Percentiles rank a stretch among this genome's conserved stretches.
These are phyloP conservation scores for Biston stratarius DNA, from an alignment of 2,888 invertebrate genomes.

Conservation along the genomic window DNA sequence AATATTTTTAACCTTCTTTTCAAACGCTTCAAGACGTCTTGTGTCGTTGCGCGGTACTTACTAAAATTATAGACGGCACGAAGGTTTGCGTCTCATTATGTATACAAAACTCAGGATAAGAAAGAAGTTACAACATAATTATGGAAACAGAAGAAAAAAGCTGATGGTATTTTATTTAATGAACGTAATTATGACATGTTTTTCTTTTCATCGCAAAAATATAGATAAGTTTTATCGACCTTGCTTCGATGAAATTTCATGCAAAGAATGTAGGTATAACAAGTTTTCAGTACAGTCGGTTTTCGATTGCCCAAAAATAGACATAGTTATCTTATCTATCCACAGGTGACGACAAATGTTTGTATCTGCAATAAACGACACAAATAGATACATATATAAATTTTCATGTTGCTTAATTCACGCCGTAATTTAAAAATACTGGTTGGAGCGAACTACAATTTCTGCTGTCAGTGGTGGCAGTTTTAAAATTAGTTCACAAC, in stretches of 20 bases:
- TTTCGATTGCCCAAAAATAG: conserved; percentile 28
- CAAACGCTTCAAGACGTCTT: conserved; percentile 23
- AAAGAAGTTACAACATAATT: not conserved
- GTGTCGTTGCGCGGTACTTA: not conserved
- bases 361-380: conserved; percentile 15
- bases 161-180: not conserved
- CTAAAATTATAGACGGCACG: not conserved
- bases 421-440: not conserved
- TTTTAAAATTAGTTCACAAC: conserved; percentile 24
- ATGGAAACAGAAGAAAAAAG: not conserved
- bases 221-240: conserved; percentile 9
- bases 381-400: not conserved
- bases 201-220: conserved; percentile 4
- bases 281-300: conserved; percentile 25
- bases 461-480: conserved; percentile 4
- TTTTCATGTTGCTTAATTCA: not conserved
- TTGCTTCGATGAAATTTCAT: conserved; percentile 27
- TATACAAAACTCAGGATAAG: not conserved
- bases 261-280: conserved; percentile 12
- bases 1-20: conserved; percentile 35
- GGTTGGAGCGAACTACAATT: not conserved
- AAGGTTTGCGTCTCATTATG: not conserved
- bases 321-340: conserved; percentile 20
- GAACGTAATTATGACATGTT: not conserved
- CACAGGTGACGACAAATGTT: conserved; percentile 18